A percentile compares a stretch with the other conserved stretches of the same genome.
phyloP scores from a whole-genome alignment of 1,140 invertebrate genomes.

The Papilio machaon region DNA sequence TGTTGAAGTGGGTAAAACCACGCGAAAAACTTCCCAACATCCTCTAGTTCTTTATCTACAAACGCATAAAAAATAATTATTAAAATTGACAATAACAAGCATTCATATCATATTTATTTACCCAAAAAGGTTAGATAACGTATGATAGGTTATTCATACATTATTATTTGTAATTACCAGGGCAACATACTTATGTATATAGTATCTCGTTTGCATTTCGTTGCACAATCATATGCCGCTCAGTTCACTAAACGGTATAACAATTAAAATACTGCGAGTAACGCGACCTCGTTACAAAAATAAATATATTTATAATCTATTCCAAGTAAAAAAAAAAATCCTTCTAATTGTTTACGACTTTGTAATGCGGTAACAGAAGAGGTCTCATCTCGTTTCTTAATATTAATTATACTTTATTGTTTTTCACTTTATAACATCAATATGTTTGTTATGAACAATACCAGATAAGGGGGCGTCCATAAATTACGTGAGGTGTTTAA shows the following conservation, averaged over 20 bases:
- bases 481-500: too few species aligned
- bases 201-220: neutral
- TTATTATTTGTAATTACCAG: neutral
- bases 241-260: conserved; percentile 3
- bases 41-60: neutral
- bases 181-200: neutral
- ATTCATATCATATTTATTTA: neutral
- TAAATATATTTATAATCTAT: neutral
- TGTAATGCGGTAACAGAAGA: too few species aligned
- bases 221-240: neutral
- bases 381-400: too few species aligned
- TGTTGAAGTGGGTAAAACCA: neutral
- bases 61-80: neutral
- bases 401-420: too few species aligned
- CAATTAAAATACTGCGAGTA: conserved; percentile 10
- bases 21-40: neutral
- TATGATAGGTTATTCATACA: neutral
- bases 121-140: neutral
- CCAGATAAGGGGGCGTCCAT: too few species aligned
- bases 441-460: too few species aligned
- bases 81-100: neutral
- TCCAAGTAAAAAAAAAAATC: neutral
- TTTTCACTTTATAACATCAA: too few species aligned
- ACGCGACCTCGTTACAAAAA: conserved; percentile 10
- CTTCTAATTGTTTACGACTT: too few species aligned